Evolutionary conservation across 30 jellyfish, hydroid and myxozoan genomes (phyloP), one percentile per base, ranked within the genome.

Genomic region (Pelagia noctiluca): DNA sequence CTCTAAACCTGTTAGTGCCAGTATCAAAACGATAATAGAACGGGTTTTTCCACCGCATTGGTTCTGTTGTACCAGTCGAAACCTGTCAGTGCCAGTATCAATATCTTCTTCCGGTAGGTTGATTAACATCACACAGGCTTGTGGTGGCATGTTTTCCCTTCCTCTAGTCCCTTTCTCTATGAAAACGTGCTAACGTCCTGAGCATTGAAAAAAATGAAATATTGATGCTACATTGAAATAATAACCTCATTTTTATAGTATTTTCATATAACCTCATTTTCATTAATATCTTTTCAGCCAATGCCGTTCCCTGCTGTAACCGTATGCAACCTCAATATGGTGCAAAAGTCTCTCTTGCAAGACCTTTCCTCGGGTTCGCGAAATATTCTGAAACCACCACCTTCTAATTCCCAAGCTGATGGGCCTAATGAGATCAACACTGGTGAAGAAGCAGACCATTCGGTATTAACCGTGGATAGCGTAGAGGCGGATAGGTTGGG

Each of bases 221-320:
- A 8, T 16, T 5, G 8, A 42, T 42, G 57, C 8, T 8, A 42
- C 16, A 5, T 8, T 42, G 57, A 42, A 5, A 16, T 42, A 16
- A 42, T 42, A 42, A 16, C 12, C 57, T 8, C 12, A 42, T 16
- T 5, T 16, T 42, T 42, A 42, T 52, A 52, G 16, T 52, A 19
- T 19, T 30, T 52, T 52, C 2, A 8, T 4, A 3, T 52, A 3
- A 52, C 21, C 68, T 52, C n/a, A n/a, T n/a, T n/a, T 21, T 70
- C 13, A 5, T 13, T 70, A 5, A 10, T 30, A n/a, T 35, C 29
- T 50, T 81, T 65, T 3, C 60, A 82, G 92, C 38, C 36, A 1
- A 36, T 82, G n/a, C 33, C 65, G 31, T 82, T 82, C 30, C 92
- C 92, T 50, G 92, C 78, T 22, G 86, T 82, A 22, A 82, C 92